Base-by-base conservation (phyloP, 2,113 vertebrate genomes). In the Myocastor coypus region DNA sequence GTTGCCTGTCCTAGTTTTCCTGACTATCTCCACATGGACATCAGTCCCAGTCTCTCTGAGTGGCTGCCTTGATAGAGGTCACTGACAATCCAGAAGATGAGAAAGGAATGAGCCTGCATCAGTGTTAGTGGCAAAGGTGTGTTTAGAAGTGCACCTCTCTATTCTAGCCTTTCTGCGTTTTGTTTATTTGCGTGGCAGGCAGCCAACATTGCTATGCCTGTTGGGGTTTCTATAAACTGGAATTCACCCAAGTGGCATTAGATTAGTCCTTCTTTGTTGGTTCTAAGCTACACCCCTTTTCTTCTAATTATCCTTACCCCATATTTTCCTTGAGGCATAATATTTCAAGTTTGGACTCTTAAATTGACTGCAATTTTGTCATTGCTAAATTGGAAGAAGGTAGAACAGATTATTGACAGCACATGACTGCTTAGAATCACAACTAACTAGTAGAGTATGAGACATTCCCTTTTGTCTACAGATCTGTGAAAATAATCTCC, bases 231-330 rank as follows among this genome's bases (percentile, higher is more conserved):
- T 68, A 19, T 32, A 9, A 84, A 14, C 32, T 42, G 19, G n/a
- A 77, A 30, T 68, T 61, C 50, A 37, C 24, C 37, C 11, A n/a
- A 34, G 4, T 30, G 59, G 1, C 30, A 17, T 40, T 42, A 13
- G 24, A 3, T 14, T 17, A n/a, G 77, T 19, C 69, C 26, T 24
- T 13, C n/a, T 82, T 7, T 14, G 59, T 46, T 19, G 30, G 26
- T 52, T 78, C 57, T 40, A 9, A 63, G 32, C 50, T 42, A 83
- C 4, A 28, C 42, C 89, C 11, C 55, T 90, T 50, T 46, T 24
- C 69, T 42, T 91, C 83, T 64, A 11, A 9, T 94, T 87, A 89
- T n/a, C n/a, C 7, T 90, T 96, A 24, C 40, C 20, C 13, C 2
- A 11, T 17, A 46, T 63, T 69, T 83, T 73, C 12, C 92, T 75